Percentiles rank a stretch among this genome's conserved stretches.
Conservation (phyloP, 1,140 invertebrate genomes). For the Bombus difficillimus region DNA sequence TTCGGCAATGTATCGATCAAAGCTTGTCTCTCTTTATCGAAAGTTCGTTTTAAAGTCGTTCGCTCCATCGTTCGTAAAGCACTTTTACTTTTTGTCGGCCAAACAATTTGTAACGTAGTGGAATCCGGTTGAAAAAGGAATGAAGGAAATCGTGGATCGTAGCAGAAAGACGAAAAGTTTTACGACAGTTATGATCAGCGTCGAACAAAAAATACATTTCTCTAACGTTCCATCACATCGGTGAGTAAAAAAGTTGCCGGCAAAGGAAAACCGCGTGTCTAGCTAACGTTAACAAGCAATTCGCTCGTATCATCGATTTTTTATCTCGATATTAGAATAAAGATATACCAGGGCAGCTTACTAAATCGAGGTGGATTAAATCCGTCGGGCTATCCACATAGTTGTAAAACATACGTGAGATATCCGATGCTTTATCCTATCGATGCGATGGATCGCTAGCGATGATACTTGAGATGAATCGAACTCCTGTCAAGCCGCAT, state of each 20-base stretch:
- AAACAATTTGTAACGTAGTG: background rate
- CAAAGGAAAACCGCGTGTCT: background rate
- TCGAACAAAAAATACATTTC: background rate
- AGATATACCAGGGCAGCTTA: too few relatives aligned
- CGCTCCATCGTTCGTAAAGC: background rate
- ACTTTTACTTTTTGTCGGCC: background rate
- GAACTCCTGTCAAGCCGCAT: background rate
- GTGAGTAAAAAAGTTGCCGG: background rate
- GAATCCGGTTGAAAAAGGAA: background rate
- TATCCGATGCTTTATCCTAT: background rate
- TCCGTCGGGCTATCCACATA: background rate
- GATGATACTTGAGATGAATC: constrained; percentile 1
- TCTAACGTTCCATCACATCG: background rate
- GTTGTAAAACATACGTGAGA: background rate
- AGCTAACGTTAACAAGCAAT: background rate
- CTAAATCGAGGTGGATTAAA: background rate
- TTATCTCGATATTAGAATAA: background rate
- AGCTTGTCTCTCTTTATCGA: background rate
- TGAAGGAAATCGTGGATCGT: too few relatives aligned
- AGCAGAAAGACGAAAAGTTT: too few relatives aligned
- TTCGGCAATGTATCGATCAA: constrained; percentile 5
- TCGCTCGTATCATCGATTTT: background rate
- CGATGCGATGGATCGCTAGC: background rate
- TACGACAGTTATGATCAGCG: too few relatives aligned
- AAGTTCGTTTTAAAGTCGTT: background rate